These are phyloP conservation scores for Drosophila pseudotakahashii DNA, from an alignment of 2,888 invertebrate species.

Conservation along the genomic window DNA sequence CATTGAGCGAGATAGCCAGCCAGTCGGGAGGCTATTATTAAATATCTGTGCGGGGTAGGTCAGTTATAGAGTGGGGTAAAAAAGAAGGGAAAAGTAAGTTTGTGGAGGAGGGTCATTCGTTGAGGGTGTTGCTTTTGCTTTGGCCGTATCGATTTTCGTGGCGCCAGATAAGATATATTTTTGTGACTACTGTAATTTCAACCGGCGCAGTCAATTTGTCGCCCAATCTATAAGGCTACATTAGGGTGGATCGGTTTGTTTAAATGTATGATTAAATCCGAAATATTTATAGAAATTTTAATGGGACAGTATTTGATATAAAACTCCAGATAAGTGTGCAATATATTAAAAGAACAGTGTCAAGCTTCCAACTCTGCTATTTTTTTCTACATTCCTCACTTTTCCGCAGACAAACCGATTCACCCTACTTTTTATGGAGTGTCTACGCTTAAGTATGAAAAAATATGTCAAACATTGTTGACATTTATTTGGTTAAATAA, in stretches of 20 bases:
- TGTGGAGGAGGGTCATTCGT: background rate
- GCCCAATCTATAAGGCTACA: constrained; percentile 21
- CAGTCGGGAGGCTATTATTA: constrained; percentile 22
- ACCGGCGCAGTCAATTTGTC: constrained; percentile 37
- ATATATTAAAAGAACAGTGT: no score
- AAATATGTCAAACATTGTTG: constrained; percentile 33
- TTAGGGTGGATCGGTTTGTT: constrained; percentile 6
- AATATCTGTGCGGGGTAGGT: constrained; percentile 31
- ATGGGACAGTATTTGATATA: background rate
- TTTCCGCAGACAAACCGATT: background rate
- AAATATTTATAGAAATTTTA: no score
- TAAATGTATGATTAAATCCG: no score
- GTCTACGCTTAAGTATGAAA: background rate
- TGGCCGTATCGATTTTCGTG: constrained; percentile 32
- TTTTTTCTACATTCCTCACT: background rate
- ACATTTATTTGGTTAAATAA: constrained; percentile 38
- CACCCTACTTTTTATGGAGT: constrained; percentile 8
- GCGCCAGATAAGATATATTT: constrained; percentile 44
- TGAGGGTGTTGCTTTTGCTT: background rate
- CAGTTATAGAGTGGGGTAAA: constrained; percentile 18
- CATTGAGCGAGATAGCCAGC: constrained; percentile 1
- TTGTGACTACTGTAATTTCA: constrained; percentile 17
- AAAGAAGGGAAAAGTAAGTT: background rate
- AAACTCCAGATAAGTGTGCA: no score
- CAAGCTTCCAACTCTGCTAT: no score